Percentiles rank a stretch among this genome's conserved stretches.
phyloP scores from a whole-genome alignment of 2,888 invertebrate genomes.

The Scaptomyza polygonia region DNA sequence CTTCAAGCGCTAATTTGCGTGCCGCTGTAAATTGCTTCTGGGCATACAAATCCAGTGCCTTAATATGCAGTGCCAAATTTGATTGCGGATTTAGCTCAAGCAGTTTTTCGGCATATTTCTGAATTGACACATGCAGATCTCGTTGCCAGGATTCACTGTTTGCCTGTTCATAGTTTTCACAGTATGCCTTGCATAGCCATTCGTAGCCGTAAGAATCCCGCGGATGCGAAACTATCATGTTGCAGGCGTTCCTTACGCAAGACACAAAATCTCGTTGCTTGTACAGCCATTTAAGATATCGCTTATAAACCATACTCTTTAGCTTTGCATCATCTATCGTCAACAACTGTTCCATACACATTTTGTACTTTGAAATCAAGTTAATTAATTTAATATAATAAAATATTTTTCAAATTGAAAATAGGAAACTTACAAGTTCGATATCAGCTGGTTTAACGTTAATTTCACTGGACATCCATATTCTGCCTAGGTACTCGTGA shows the following conservation, averaged over 20 bases:
- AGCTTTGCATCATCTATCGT: constrained; percentile 36
- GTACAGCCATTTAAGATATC: constrained; percentile 81
- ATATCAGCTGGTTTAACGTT: constrained; percentile 54
- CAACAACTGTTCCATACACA: constrained; percentile 70
- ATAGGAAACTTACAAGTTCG: constrained; percentile 59
- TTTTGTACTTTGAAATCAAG: constrained; percentile 67
- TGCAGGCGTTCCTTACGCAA: constrained; percentile 84
- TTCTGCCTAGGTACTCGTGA: constrained; percentile 70
- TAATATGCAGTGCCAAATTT: constrained; percentile 87
- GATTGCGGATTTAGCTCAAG: constrained; percentile 86
- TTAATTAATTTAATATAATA: background rate
- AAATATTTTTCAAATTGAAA: background rate
- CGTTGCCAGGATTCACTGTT: constrained; percentile 43
- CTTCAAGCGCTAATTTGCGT: constrained; percentile 85
- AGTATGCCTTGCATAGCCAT: constrained; percentile 87
- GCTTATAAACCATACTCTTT: constrained; percentile 69
- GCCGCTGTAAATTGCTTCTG: constrained; percentile 86
- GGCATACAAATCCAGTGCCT: constrained; percentile 86
- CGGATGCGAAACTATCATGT: constrained; percentile 85
- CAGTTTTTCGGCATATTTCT: constrained; percentile 85
- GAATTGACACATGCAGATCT: constrained; percentile 81
- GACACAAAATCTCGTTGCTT: constrained; percentile 83
- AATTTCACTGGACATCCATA: constrained; percentile 70
- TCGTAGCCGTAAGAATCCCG: constrained; percentile 86
- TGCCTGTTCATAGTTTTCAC: constrained; percentile 82